Evolutionary conservation across 2,888 invertebrate genomes (phyloP).

Genomic region (Charanyca ferruginea): DNA sequence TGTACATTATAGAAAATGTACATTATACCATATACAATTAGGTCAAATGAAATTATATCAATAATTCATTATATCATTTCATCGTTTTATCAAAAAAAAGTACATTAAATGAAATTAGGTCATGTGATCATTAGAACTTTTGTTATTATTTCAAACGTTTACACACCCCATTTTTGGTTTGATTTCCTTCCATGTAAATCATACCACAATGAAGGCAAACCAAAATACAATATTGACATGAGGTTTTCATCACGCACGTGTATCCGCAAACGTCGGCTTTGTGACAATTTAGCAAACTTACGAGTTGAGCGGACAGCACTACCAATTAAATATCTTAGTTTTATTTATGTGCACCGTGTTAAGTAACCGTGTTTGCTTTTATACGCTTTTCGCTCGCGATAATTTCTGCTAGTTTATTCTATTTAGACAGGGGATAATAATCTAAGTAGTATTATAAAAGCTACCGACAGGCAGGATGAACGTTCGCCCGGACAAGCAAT

Average conservation of each 20-base stretch:
- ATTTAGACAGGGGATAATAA: constrained; percentile 67
- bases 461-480: constrained; percentile 31
- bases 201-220: constrained; percentile 59
- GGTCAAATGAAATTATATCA: too few relatives aligned
- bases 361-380: constrained; percentile 74
- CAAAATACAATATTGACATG: constrained; percentile 65
- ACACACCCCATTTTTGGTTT: too few relatives aligned
- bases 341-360: constrained; percentile 73
- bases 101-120: too few relatives aligned
- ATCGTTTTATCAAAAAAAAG: too few relatives aligned
- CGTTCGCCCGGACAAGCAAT: constrained; percentile 25
- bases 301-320: constrained; percentile 66
- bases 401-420: constrained; percentile 67
- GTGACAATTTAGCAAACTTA: constrained; percentile 61
- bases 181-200: constrained; percentile 56
- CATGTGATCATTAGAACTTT: too few relatives aligned
- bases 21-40: too few relatives aligned
- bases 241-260: constrained; percentile 60
- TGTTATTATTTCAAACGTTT: too few relatives aligned
- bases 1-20: too few relatives aligned
- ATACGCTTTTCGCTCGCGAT: constrained; percentile 69
- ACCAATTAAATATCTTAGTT: constrained; percentile 77
- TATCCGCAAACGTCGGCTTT: constrained; percentile 51
- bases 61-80: too few relatives aligned
- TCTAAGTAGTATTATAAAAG: constrained; percentile 50